phyloP scores from a whole-genome alignment of 2,113 vertebrate species.

The Chaenocephalus aceratus region DNA sequence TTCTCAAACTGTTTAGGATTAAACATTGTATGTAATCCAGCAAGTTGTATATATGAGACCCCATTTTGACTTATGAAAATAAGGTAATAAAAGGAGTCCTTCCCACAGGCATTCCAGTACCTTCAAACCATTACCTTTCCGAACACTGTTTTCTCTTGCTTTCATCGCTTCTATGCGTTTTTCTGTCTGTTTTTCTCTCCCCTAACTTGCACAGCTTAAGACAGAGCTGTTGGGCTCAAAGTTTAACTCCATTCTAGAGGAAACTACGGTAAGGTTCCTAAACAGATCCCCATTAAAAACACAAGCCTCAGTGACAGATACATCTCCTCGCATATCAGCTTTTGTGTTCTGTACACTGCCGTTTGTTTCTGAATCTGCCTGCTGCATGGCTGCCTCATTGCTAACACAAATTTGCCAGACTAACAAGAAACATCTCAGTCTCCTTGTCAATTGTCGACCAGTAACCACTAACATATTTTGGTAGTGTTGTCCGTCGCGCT shows the following conservation, averaged over 20 bases:
- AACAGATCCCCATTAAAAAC: slow-evolving; percentile 65
- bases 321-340: slow-evolving; percentile 68
- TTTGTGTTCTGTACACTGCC: slow-evolving; percentile 59
- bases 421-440: slow-evolving; percentile 73
- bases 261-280: slow-evolving; percentile 87
- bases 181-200: slow-evolving; percentile 86
- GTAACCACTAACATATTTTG: slow-evolving; percentile 66
- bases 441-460: slow-evolving; percentile 60
- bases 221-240: slow-evolving; percentile 90
- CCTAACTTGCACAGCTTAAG: slow-evolving; percentile 88
- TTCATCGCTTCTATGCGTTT: slow-evolving; percentile 86
- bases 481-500: slow-evolving; percentile 37
- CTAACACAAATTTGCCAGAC: slow-evolving; percentile 65
- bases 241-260: slow-evolving; percentile 91
- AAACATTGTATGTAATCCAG: slow-evolving; percentile 56
- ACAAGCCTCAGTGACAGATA: slow-evolving; percentile 66
- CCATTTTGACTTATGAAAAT: slow-evolving; percentile 56
- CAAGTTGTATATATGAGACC: slow-evolving; percentile 38
- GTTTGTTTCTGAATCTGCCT: slow-evolving; percentile 53
- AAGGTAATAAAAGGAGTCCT: slow-evolving; percentile 40
- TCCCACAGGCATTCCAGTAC: slow-evolving; percentile 64
- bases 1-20: slow-evolving; percentile 64
- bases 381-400: slow-evolving; percentile 67
- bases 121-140: slow-evolving; percentile 75
- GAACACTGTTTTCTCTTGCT: slow-evolving; percentile 82